Percentiles rank a stretch among this genome's conserved stretches.
Conservation (phyloP, 2,113 vertebrate species). For the Strix aluco region DNA sequence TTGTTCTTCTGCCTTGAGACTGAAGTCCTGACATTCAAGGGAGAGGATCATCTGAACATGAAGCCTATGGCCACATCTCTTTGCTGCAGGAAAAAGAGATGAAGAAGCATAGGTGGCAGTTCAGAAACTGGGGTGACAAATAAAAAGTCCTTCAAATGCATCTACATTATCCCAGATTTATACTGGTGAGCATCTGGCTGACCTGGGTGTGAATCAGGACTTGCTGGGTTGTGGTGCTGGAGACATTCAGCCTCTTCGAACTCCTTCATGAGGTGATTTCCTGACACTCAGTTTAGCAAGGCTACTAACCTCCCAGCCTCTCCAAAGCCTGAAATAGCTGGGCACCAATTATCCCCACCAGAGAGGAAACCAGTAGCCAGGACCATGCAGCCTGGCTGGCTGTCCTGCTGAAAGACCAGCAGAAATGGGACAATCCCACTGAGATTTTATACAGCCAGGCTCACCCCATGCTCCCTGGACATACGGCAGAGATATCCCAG, state of each 20-base stretch:
- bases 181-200: neutral
- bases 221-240: neutral
- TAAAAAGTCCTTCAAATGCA: neutral
- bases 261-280: neutral
- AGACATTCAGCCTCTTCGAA: neutral
- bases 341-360: too few relatives aligned
- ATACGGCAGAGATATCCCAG: fast-evolving
- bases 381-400: neutral
- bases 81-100: neutral
- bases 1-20: neutral
- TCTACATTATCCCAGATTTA: neutral
- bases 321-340: neutral
- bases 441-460: neutral
- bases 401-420: neutral
- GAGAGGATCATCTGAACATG: neutral
- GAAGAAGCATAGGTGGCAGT: neutral
- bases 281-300: neutral
- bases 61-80: neutral
- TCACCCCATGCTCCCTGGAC: neutral
- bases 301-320: neutral
- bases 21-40: neutral
- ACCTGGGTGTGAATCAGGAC: fast-evolving
- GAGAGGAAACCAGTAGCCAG: neutral
- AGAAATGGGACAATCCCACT: neutral
- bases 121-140: neutral